A percentile compares a stretch with the other conserved stretches of the same genome.
phyloP scores from a whole-genome alignment of 2,888 invertebrate genomes.

The Spodoptera exigua region DNA sequence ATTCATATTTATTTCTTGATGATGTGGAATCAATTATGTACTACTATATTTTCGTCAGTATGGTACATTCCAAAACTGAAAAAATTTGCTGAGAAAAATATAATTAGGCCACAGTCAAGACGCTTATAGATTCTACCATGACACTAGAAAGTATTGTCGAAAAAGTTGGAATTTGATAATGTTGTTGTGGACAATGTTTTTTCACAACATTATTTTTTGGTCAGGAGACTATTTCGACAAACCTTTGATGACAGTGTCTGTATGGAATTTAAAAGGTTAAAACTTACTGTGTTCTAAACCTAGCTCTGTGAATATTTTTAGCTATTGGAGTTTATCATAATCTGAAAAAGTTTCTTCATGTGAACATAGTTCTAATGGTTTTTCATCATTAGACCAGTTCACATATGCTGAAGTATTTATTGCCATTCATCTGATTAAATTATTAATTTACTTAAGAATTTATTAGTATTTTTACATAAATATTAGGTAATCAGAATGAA shows the following conservation, averaged over 20 bases:
- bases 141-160: slow-evolving; percentile 18
- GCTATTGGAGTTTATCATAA: slow-evolving; percentile 33
- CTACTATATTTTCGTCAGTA: slow-evolving; percentile 2
- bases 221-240: slow-evolving; percentile 18
- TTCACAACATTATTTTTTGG: slow-evolving; percentile 4
- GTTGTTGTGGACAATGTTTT: background rate
- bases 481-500: slow-evolving; percentile 32
- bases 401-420: slow-evolving; percentile 41
- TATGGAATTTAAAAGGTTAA: slow-evolving; percentile 31
- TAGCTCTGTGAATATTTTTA: slow-evolving; percentile 25
- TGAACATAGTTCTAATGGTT: slow-evolving; percentile 32
- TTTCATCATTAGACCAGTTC: slow-evolving; percentile 32
- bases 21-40: slow-evolving; percentile 2
- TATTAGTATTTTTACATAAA: slow-evolving; percentile 20
- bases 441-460: slow-evolving; percentile 22
- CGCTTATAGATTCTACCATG: slow-evolving; percentile 25
- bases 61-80: slow-evolving; percentile 35
- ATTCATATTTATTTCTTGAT: slow-evolving; percentile 5
- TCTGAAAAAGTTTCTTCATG: slow-evolving; percentile 25
- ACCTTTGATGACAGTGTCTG: slow-evolving; percentile 8
- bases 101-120: slow-evolving; percentile 5
- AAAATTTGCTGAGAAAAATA: slow-evolving; percentile 28
- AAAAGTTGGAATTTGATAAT: slow-evolving; percentile 9
- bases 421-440: slow-evolving; percentile 33
- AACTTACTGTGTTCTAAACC: slow-evolving; percentile 12